Conservation (phyloP, 2,888 invertebrate species). For the Pseudoips prasinana region DNA sequence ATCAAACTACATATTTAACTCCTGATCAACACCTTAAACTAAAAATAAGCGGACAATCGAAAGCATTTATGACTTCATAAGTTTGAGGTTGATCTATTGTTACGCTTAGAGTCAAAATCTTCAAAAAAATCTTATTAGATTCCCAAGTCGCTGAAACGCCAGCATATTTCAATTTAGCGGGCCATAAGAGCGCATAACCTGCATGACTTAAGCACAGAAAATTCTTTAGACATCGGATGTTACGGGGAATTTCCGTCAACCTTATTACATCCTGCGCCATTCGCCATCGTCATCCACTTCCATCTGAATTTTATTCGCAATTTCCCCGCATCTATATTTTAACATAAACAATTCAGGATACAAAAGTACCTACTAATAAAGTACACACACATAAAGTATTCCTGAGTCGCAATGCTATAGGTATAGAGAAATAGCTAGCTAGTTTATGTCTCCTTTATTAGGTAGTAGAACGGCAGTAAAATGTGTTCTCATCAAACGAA, state of each 20-base stretch:
- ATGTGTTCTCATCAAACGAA: conserved; percentile 51
- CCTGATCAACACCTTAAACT: no score
- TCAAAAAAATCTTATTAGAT: no score
- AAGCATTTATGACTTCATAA: no score
- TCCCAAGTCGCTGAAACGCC: no score
- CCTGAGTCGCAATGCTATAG: conserved; percentile 34
- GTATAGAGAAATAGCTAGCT: conserved; percentile 14
- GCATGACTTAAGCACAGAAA: no score
- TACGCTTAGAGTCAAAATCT: no score
- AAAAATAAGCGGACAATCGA: no score
- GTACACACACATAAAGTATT: conserved; percentile 41
- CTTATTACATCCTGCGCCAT: conserved; percentile 8
- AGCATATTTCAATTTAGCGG: no score
- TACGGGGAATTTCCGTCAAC: conserved; percentile 4
- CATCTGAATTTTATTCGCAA: conserved; percentile 17
- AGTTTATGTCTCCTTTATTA: conserved; percentile 64
- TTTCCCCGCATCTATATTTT: conserved; percentile 15
- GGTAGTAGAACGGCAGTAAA: conserved; percentile 56
- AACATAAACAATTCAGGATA: conserved; percentile 21
- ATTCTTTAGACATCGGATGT: no score
- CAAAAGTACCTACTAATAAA: conserved; percentile 33
- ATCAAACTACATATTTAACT: no score
- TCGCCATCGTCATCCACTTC: conserved; percentile 10
- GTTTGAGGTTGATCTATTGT: no score
- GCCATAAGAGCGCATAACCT: no score